Evolutionary conservation across 2,888 invertebrate species (phyloP), one percentile per base, ranked within the genome.

Genomic region (Synanthedon andrenaeformis): DNA sequence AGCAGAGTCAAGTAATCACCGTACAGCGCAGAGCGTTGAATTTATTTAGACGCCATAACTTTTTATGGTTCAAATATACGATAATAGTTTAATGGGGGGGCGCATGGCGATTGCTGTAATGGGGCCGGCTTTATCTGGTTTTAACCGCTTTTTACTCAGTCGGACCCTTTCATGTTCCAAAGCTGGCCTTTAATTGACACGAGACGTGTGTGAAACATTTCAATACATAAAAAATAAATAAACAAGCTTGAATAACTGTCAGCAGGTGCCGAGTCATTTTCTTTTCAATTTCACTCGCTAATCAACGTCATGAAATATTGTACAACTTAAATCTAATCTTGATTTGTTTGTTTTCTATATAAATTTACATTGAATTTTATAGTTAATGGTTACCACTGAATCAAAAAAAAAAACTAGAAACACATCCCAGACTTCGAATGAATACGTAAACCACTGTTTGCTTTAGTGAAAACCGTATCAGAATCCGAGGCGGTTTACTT

Each of bases 1-100:
- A 19, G 12, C 50, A 12, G 2, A 14, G 14, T 14, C 50, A 14
- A 12, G 23, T 19, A 14, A 13, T 13, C 50, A 14, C 50, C 67
- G 72, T 69, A 71, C 69, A 54, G 56, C 54, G 54, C 64, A 62
- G 64, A 73, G 70, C 72, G 70, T 71, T 76, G 73, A 75, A 78
- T 79, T 80, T 80, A 81, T 81, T 82, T 80, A 79, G 76, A 74
- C 70, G 69, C 76, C 64, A 76, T 82, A 76, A 76, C 71, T 71
- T 76, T 82, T 82, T 81, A 81, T 74, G 70, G 73, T 67, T 66
- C 60, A 66, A 72, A 72, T 71, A 74, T 70, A 74, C 70, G 71
- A 72, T 79, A 76, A 74, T 79, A 73, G 73, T 77, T 74, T 77
- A 76, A 79, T 74, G 70, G 61, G 10, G 10, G 54, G 57, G 56